Conservation (phyloP, 2,113 vertebrate species). For the Brachionichthys hirsutus region DNA sequence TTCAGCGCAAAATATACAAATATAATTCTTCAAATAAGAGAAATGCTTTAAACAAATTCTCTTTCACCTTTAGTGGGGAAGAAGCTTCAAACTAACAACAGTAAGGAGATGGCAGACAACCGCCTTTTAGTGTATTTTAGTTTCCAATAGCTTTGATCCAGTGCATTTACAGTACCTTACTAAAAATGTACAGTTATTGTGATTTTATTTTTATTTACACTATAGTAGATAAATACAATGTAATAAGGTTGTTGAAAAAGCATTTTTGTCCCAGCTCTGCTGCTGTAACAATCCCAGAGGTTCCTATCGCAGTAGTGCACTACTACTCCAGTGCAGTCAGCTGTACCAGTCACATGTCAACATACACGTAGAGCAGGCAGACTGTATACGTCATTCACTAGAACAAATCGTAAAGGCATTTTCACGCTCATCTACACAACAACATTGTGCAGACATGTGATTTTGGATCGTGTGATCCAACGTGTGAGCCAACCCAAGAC, state of each 20-base stretch:
- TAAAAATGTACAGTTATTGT: neutral
- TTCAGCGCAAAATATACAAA: conserved; percentile 41
- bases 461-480: no score
- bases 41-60: conserved; percentile 23
- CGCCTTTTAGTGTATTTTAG: conserved; percentile 1
- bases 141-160: conserved; percentile 4
- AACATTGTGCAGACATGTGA: conserved; percentile 4
- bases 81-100: conserved; percentile 15
- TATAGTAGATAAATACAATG: conserved; percentile 13
- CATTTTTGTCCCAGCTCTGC: neutral
- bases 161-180: conserved; percentile 10
- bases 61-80: conserved; percentile 1
- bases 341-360: neutral
- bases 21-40: conserved; percentile 34
- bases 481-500: no score
- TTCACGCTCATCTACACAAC: conserved; percentile 3
- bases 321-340: conserved; percentile 2
- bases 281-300: conserved; percentile 42
- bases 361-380: no score
- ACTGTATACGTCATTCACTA: conserved; percentile 23
- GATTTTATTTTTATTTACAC: neutral
- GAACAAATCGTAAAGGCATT: conserved; percentile 44
- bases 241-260: neutral
- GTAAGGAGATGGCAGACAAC: neutral
- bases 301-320: conserved; percentile 35